Evolutionary conservation across 2,113 vertebrate species (phyloP), one percentile per base, ranked within the genome.

Genomic region (Chloebia gouldiae): DNA sequence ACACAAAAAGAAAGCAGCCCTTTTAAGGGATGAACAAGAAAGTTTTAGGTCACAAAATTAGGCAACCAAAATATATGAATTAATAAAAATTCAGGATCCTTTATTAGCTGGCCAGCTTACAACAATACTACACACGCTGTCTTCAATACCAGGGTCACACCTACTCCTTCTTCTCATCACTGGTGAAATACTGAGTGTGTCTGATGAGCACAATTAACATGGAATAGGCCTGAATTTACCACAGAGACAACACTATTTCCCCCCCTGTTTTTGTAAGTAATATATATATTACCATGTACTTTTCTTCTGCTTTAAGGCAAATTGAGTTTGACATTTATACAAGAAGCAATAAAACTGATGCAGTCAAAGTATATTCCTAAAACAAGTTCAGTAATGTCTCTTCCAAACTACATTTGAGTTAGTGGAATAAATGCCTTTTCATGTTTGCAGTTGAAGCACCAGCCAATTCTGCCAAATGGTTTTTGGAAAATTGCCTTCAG

Each of bases 401-500:
- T 95, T 97, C 90, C 96, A 97, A 95, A 97, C 82, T 95, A 65
- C 78, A 45, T 96, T 96, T 97, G 94, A 98, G 95, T 96, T 98
- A 96, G 95, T 94, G 94, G 96, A 97, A 98, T 98, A 98, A 98
- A 97, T 97, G 96, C 96, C 95, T 97, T 97, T 98, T 98, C 97
- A 96, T 96, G 95, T 97, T 97, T 93, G 70, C 80, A 96, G 91
- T 88, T 93, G 81, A 96, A 97, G 81, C 71, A 93, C 92, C 1
- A 68, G 96, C 97, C 97, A 97, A 93, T 97, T 98, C 97, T 96
- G 86, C 95, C 98, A 96, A 97, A 97, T 90, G 92, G 88, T 96
- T 96, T 97, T 97, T 98, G 96, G 97, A 97, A 98, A 97, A 97
- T 95, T 97, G 97, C 97, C 97, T 94, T 95, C 87, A 92, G 94